phyloP scores from a whole-genome alignment of 1,140 invertebrate genomes.

The Drosophila takahashii region DNA sequence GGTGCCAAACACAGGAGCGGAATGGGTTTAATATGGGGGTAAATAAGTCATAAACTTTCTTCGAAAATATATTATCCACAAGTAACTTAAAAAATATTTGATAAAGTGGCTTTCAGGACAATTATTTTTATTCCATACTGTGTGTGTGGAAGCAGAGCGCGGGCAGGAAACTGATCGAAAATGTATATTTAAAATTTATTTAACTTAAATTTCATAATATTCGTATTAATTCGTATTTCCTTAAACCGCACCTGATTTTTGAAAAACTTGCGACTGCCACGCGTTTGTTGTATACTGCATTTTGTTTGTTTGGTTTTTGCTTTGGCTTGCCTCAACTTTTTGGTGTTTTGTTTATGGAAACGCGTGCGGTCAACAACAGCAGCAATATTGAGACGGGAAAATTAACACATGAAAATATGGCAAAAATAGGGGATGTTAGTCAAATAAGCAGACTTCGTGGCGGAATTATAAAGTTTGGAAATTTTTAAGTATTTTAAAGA shows the following conservation, averaged over 20 bases:
- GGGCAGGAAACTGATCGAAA: no score
- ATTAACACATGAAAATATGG: slow-evolving; percentile 37
- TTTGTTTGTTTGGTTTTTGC: slow-evolving; percentile 60
- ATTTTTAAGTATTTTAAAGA: not conserved
- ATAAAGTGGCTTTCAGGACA: no score
- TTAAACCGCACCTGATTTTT: slow-evolving; percentile 41
- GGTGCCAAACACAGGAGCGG: slow-evolving; percentile 38
- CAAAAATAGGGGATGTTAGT: slow-evolving; percentile 14
- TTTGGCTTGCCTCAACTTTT: slow-evolving; percentile 56
- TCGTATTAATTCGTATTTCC: no score
- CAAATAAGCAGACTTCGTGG: not conserved
- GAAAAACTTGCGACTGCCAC: slow-evolving; percentile 42
- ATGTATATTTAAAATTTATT: no score
- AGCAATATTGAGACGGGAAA: slow-evolving; percentile 36
- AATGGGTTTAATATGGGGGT: not conserved
- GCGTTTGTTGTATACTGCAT: slow-evolving; percentile 50
- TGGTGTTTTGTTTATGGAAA: slow-evolving; percentile 73
- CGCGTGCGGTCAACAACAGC: slow-evolving; percentile 77
- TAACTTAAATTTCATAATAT: not conserved
- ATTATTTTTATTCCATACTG: no score
- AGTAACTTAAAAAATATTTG: no score
- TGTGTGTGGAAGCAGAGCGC: no score
- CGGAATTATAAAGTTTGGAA: not conserved
- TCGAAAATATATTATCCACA: no score
- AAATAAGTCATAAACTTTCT: no score